A percentile compares a stretch with the other conserved stretches of the same genome.
Evolutionary conservation across 1,140 invertebrate species (phyloP).

Genomic region (Drosophila ironensis): DNA sequence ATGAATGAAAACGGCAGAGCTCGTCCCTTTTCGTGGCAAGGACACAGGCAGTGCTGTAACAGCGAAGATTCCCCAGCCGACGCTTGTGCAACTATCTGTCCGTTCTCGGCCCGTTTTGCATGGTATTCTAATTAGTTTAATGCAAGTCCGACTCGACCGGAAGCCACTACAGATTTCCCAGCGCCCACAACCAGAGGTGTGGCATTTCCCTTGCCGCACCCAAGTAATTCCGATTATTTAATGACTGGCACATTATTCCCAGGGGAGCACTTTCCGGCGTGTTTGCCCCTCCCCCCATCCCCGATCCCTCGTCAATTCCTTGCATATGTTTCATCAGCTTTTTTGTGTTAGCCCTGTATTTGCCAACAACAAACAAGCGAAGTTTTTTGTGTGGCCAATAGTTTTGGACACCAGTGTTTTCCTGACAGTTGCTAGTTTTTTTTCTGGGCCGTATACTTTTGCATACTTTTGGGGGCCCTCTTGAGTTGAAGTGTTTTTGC

Average conservation of each 20-base stretch:
- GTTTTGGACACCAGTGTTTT: slow-evolving; percentile 14
- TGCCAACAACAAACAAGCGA: neutral
- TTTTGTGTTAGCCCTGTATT: neutral
- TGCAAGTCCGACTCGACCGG: slow-evolving; percentile 6
- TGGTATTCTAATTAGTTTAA: slow-evolving; percentile 40
- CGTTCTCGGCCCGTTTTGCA: slow-evolving; percentile 15
- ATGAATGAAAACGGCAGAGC: slow-evolving; percentile 49
- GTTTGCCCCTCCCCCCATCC: neutral
- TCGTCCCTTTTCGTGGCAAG: neutral
- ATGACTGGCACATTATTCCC: slow-evolving; percentile 11
- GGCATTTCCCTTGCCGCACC: neutral
- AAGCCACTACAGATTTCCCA: slow-evolving; percentile 13
- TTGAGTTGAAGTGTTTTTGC: neutral
- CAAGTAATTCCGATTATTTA: slow-evolving; percentile 5
- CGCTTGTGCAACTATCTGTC: slow-evolving; percentile 16
- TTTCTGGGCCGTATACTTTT: neutral
- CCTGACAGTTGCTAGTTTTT: too few species aligned
- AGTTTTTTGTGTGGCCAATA: slow-evolving; percentile 8
- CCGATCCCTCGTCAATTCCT: too few species aligned
- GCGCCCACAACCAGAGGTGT: neutral
- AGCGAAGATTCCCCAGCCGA: neutral
- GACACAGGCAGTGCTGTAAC: slow-evolving; percentile 8
- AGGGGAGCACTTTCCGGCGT: slow-evolving; percentile 13
- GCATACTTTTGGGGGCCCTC: slow-evolving; percentile 22
- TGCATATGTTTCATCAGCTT: slow-evolving; percentile 8